Evolutionary conservation across 2,797 vertebrate genomes (phyloP).

Genomic region (Macroramphosus scolopax): DNA sequence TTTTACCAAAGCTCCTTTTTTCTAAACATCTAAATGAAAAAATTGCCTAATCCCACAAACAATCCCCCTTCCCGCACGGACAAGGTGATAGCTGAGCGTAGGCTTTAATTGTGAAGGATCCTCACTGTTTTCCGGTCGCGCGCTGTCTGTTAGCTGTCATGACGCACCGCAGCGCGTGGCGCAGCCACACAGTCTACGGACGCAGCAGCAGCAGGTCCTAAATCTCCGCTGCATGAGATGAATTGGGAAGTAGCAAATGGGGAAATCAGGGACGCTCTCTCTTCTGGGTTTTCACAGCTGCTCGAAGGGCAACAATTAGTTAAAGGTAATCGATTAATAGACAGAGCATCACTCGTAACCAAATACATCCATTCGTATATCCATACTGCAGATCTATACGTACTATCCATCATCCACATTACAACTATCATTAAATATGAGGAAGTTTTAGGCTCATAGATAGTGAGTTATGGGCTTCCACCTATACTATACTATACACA

Average conservation of each 20-base stretch:
- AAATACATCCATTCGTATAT: no score
- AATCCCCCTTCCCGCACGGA: background rate
- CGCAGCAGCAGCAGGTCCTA: no score
- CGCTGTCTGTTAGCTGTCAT: conserved; percentile 2
- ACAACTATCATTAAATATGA: conserved; percentile 15
- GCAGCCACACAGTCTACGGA: no score
- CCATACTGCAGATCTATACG: background rate
- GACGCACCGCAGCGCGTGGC: conserved; percentile 38
- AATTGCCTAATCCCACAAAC: no score
- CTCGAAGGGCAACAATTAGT: conserved; percentile 2
- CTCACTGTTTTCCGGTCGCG: conserved; percentile 10
- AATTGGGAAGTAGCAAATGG: conserved; percentile 24
- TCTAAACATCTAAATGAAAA: no score
- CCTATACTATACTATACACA: no score
- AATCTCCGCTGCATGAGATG: conserved; percentile 27
- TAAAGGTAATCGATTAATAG: conserved; percentile 8
- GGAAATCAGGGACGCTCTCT: conserved; percentile 2
- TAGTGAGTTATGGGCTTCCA: no score
- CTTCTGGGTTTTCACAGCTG: background rate
- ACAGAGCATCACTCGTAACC: no score
- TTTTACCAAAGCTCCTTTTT: no score
- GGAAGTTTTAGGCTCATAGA: no score
- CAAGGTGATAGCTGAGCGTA: background rate
- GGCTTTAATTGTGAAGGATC: conserved; percentile 42
- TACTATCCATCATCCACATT: conserved; percentile 27